A percentile compares a stretch with the other conserved stretches of the same genome.
Evolutionary conservation across 2,113 vertebrate species (phyloP).

Genomic region (Catagonus wagneri): DNA sequence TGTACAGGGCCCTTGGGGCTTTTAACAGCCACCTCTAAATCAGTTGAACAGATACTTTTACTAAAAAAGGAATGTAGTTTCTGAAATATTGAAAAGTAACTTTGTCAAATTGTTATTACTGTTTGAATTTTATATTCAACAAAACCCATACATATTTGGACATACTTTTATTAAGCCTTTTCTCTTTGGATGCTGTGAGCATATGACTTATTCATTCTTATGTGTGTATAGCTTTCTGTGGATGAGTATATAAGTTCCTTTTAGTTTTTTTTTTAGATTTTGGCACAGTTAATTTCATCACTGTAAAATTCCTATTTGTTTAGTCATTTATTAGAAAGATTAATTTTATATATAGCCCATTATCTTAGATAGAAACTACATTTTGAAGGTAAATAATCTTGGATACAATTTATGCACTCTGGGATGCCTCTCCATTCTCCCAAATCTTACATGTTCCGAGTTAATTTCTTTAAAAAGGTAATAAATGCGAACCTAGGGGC

Average conservation of each 20-base stretch:
- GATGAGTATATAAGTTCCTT: not conserved
- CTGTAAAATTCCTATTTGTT: constrained; percentile 27
- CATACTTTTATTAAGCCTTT: constrained; percentile 46
- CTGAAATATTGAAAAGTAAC: constrained; percentile 61
- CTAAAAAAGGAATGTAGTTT: constrained; percentile 51
- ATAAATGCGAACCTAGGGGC: not conserved
- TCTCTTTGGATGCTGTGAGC: not conserved
- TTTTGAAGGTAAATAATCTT: constrained; percentile 23
- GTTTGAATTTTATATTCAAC: constrained; percentile 42
- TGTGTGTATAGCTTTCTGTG: not conserved
- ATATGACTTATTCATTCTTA: not conserved
- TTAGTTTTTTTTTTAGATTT: not conserved
- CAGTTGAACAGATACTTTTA: constrained; percentile 61
- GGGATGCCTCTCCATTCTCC: not conserved
- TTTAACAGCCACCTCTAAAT: constrained; percentile 59
- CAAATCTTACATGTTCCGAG: not conserved
- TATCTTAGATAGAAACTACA: not conserved
- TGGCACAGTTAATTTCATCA: not conserved
- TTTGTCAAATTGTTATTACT: constrained; percentile 53
- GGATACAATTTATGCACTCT: not conserved
- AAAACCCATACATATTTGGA: not conserved
- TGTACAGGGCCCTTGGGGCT: constrained; percentile 5
- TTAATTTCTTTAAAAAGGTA: not conserved
- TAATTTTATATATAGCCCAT: not conserved
- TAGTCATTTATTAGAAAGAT: not conserved